Conservation (phyloP, 2,888 invertebrate species). For the Calameuta idolon region DNA sequence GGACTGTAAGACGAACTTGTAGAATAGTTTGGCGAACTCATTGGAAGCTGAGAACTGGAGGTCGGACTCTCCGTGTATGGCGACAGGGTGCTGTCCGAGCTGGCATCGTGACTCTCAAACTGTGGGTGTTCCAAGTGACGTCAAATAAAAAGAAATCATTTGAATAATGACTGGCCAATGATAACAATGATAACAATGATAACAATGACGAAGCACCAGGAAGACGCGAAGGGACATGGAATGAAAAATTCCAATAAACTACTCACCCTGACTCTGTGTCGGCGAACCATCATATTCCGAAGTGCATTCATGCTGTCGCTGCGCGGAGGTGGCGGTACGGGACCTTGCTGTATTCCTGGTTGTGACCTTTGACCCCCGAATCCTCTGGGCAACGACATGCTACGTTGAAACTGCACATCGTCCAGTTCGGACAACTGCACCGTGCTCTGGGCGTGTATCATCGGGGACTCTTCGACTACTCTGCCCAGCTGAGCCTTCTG, state of each 20-base stretch:
- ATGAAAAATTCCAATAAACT: not conserved
- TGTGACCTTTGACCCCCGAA: slow-evolving; percentile 61
- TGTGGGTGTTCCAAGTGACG: slow-evolving; percentile 28
- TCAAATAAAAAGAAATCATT: slow-evolving; percentile 22
- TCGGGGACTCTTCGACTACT: slow-evolving; percentile 53
- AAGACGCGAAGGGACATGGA: not conserved
- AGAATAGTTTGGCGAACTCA: slow-evolving; percentile 56
- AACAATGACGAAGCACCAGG: not conserved
- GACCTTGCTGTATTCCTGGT: slow-evolving; percentile 49
- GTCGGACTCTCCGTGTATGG: slow-evolving; percentile 57
- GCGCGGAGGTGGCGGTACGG: slow-evolving; percentile 63
- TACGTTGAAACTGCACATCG: slow-evolving; percentile 63
- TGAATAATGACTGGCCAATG: not conserved
- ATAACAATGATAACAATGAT: not conserved
- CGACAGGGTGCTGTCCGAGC: slow-evolving; percentile 60
- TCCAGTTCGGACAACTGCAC: slow-evolving; percentile 54
- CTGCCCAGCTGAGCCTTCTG: slow-evolving; percentile 53
- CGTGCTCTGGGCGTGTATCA: slow-evolving; percentile 55
- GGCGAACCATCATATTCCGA: slow-evolving; percentile 61
- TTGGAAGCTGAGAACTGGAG: slow-evolving; percentile 56
- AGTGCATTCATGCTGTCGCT: slow-evolving; percentile 66
- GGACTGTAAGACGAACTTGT: slow-evolving; percentile 59
- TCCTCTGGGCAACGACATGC: slow-evolving; percentile 66
- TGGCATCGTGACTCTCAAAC: slow-evolving; percentile 58
- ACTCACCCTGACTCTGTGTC: slow-evolving; percentile 61